Evolutionary conservation across 2,888 invertebrate species (phyloP).

Genomic region (Hedya salicella): DNA sequence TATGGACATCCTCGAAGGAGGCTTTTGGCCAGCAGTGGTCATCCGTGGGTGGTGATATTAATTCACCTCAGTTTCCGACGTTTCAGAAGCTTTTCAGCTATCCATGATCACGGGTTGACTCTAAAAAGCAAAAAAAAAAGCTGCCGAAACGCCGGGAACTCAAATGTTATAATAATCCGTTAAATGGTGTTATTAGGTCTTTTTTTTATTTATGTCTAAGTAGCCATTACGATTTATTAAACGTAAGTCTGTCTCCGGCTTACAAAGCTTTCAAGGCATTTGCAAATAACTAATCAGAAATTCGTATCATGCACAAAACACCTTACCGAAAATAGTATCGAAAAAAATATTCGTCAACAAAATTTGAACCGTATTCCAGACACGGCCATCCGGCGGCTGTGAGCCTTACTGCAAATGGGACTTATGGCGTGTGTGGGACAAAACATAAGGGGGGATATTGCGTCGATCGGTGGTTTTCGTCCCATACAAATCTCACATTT

Average conservation of each 20-base stretch:
- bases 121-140: too few relatives aligned
- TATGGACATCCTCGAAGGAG: too few relatives aligned
- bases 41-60: background rate
- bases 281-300: slow-evolving; percentile 31
- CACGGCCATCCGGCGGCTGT: slow-evolving; percentile 27
- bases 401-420: slow-evolving; percentile 39
- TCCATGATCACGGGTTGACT: too few relatives aligned
- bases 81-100: too few relatives aligned
- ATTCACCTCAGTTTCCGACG: too few relatives aligned
- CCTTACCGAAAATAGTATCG: slow-evolving; percentile 22
- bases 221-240: slow-evolving; percentile 1
- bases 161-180: too few relatives aligned
- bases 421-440: background rate
- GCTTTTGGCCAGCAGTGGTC: too few relatives aligned
- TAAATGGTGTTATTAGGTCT: too few relatives aligned
- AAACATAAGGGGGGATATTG: slow-evolving; percentile 8
- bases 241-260: background rate
- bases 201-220: too few relatives aligned
- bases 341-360: slow-evolving; percentile 38
- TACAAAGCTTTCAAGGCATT: slow-evolving; percentile 17
- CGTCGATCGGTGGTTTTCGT: background rate
- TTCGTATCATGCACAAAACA: slow-evolving; percentile 25
- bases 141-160: too few relatives aligned
- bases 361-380: slow-evolving; percentile 27
- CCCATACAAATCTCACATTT: too few relatives aligned